Evolutionary conservation across 2,888 invertebrate genomes (phyloP), one percentile per base, ranked within the genome.

Genomic region (Lochmaea capreae): DNA sequence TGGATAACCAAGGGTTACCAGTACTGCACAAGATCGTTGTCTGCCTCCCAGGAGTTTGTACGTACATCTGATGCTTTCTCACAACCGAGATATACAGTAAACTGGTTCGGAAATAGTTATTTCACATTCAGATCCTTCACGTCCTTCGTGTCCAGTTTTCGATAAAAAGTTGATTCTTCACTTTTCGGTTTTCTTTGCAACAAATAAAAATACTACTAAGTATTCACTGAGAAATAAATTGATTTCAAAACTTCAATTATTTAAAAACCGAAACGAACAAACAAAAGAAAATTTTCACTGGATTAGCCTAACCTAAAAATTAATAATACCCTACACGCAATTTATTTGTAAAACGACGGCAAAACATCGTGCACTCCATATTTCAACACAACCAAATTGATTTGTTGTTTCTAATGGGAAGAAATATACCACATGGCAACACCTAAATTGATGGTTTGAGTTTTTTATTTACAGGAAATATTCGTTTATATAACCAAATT

Each of bases 241-340:
- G 26, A 59, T 59, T 59, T 26, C 26, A 26, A 59, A 33, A 26
- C 59, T 33, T 58, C n/a, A 26, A 11, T 33, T 16, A 11, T 33
- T 16, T 1, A 22, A 33, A 22, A 12, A 22, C 11, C 26, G 14
- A 12, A 54, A 59, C 11, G 59, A 26, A 33, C 59, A 59, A 11
- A 33, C 59, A 14, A 26, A 59, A 59, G 3, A n/a, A 12, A 54
- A 59, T 59, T 59, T 59, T 26, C n/a, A 10, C 14, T 26, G 22
- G 22, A 6, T 14, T 16, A n/a, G n/a, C 26, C 22, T 11, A 22
- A 2, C 11, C 58, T 22, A 11, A 26, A 58, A 26, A 26, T 14
- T 59, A 59, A 59, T 26, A 59, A 26, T 26, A 14, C n/a, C n/a
- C 12, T 8, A 9, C 59, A 59, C 59, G 59, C 59, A 59, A 59